Conservation (phyloP, 1,140 invertebrate genomes). For the Leptinotarsa texana region DNA sequence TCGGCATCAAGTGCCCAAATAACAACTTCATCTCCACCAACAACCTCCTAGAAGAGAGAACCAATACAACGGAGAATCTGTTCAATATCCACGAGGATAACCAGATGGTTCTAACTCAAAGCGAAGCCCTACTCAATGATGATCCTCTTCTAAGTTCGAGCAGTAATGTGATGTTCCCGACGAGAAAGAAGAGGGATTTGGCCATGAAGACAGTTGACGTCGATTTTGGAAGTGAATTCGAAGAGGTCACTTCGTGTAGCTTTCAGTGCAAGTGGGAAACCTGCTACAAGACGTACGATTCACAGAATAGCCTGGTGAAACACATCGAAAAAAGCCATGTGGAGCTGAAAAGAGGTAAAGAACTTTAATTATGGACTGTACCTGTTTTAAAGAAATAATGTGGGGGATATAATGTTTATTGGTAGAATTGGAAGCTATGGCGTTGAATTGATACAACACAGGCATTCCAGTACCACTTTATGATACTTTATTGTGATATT, state of each 20-base stretch:
- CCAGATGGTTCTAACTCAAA: conserved; percentile 46
- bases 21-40: conserved; percentile 28
- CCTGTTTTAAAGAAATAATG: too few species aligned
- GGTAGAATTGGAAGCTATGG: too few species aligned
- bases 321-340: conserved; percentile 93
- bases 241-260: conserved; percentile 24
- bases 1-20: conserved; percentile 29
- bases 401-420: too few species aligned
- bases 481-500: too few species aligned
- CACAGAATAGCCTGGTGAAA: conserved; percentile 79
- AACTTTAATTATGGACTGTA: neutral
- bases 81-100: conserved; percentile 38
- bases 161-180: conserved; percentile 28
- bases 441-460: too few species aligned
- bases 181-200: neutral
- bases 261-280: conserved; percentile 81
- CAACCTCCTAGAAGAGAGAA: conserved; percentile 2
- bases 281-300: conserved; percentile 77
- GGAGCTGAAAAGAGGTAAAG: conserved; percentile 72
- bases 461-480: too few species aligned
- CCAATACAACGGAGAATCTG: neutral
- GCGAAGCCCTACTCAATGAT: conserved; percentile 48
- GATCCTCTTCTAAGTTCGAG: conserved; percentile 46
- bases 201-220: neutral
- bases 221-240: neutral